Evolutionary conservation across 2,113 vertebrate species (phyloP).

Genomic region (Pogona vitticeps): DNA sequence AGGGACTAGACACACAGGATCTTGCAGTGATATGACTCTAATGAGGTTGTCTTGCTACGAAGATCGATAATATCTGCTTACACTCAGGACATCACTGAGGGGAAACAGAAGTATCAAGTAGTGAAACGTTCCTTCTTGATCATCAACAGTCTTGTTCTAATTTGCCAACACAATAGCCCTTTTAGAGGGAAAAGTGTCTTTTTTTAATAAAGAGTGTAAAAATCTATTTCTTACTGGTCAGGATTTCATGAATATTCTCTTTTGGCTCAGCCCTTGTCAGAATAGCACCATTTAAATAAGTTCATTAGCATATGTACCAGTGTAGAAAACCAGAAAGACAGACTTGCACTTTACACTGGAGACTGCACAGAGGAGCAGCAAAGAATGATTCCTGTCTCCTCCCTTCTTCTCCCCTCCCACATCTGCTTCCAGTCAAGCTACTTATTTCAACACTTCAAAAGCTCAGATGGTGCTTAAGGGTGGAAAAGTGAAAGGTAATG

Average conservation of each 20-base stretch:
- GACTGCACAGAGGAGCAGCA: neutral
- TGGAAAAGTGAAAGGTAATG: neutral
- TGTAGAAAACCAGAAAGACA: neutral
- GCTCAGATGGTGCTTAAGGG: neutral
- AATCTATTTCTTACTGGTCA: neutral
- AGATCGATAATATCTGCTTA: neutral
- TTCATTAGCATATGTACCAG: neutral
- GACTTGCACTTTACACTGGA: neutral
- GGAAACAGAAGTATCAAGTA: neutral
- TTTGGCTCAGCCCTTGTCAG: neutral
- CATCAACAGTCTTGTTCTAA: neutral
- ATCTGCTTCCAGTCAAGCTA: neutral
- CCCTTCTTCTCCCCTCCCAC: neutral
- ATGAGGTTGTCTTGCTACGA: neutral
- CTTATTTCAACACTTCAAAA: neutral
- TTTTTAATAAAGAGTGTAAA: neutral
- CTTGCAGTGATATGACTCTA: neutral
- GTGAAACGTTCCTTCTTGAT: neutral
- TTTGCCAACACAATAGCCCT: neutral
- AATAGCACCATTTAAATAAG: neutral
- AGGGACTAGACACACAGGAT: neutral
- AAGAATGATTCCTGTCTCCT: neutral
- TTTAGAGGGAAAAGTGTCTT: neutral
- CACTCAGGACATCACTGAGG: neutral
- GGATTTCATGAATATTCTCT: neutral